A percentile compares a stretch with the other conserved stretches of the same genome.
These are phyloP conservation scores for Palythoa grandiflora DNA, from an alignment of 92 coral and sea anemone genomes.

Conservation along the genomic window DNA sequence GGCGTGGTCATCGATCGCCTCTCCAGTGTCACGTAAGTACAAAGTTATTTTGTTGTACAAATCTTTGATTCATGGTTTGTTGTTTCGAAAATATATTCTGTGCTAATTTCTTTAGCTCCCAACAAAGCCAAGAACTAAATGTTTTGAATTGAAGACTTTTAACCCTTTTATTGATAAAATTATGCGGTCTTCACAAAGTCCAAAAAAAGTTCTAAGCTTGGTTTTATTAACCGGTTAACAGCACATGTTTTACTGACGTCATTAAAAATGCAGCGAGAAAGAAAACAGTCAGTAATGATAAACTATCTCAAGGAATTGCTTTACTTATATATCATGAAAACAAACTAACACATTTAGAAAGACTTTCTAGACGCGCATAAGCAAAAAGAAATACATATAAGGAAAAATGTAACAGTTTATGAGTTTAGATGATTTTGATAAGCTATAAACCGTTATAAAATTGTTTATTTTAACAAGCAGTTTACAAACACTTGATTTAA, in stretches of 20 bases:
- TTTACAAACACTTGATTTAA: conserved; percentile 1
- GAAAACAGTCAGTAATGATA: conserved; percentile 27
- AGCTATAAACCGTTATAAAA: too few relatives aligned
- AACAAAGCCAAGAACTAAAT: not conserved
- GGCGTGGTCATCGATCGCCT: conserved; percentile 86
- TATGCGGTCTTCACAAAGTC: not conserved
- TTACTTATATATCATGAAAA: not conserved
- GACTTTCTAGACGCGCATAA: too few relatives aligned
- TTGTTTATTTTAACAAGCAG: not conserved
- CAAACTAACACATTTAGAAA: too few relatives aligned
- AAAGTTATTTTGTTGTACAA: not conserved
- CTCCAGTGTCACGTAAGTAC: conserved; percentile 88
- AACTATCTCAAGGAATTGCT: not conserved
- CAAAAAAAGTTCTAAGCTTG: not conserved
- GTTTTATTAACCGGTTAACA: not conserved
- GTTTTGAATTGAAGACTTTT: not conserved
- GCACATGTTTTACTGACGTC: conserved; percentile 1
- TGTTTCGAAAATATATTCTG: not conserved
- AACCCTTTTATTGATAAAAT: not conserved
- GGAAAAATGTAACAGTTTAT: not conserved
- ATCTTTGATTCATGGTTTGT: conserved; percentile 41
- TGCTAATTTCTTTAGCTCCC: not conserved
- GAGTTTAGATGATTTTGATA: not conserved
- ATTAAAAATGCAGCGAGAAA: conserved; percentile 40
- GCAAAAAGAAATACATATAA: not conserved